Base-by-base conservation (phyloP, 2,888 invertebrate species). In the Chrysopilus asiliformis region DNA sequence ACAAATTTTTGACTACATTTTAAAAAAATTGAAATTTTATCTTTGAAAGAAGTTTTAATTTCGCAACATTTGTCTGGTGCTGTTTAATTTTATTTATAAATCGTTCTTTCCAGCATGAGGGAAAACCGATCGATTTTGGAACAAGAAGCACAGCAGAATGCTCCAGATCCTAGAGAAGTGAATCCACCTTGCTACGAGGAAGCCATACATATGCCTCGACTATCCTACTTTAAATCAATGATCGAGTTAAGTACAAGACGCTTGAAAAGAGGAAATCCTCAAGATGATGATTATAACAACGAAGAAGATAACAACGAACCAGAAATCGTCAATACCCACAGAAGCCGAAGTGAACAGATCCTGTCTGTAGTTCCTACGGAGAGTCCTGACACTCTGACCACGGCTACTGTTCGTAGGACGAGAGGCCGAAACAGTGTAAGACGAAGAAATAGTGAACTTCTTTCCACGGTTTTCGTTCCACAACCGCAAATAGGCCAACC, bases 161-260 rank as follows among this genome's bases (percentile, higher is more conserved):
- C 77, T 15, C 73, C 78, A 5, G 78, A 79, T 56, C 74, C 74
- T 1, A 68, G 79, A 46, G 81, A 81, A 58, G 67, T 77, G 19
- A 70, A 74, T 39, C 76, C 82, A 24, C 84, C 84, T 1, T 76
- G 77, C 3, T 84, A 84, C 50, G 77, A 75, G 48, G 83, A 82
- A 62, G 84, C 83, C 20, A 66, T 84, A 38, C 68, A 74, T 14
- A 76, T 84, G 74, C 79, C 81, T 2, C 57, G 68, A 4, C 76
- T 76, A 1, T 69, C 68, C 49, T n/a, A n/a, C n/a, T n/a, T n/a
- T n/a, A 70, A 71, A 47, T 74, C 74, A 1, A 56, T 64, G 55
- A 25, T 56, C 39, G 53, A 58, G 40, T 29, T 58, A 5, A 65
- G 66, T 14, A 57, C 67, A 2, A 64, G 64, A 3, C 60, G 57